Conservation (phyloP, 2,797 vertebrate species). For the Falco cherrug region DNA sequence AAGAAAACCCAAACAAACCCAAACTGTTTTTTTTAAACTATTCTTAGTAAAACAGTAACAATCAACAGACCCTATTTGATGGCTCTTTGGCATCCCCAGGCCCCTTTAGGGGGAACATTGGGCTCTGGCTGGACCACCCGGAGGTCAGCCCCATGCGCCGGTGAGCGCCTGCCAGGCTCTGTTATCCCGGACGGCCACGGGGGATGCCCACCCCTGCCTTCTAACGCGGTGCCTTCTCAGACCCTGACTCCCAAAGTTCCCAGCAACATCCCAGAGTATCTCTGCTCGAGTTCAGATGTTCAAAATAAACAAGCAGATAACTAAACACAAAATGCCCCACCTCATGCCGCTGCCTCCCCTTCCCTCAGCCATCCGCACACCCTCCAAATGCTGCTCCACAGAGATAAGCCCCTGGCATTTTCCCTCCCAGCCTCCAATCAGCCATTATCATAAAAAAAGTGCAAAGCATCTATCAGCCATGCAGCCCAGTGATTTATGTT, state of each 20-base stretch:
- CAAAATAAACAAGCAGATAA: background rate
- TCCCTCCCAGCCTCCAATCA: constrained; percentile 81
- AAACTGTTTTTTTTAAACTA: background rate
- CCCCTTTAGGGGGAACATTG: background rate
- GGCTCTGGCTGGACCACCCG: background rate
- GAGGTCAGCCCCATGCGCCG: background rate
- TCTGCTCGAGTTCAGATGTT: constrained; percentile 20
- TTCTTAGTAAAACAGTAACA: background rate
- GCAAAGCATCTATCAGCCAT: constrained; percentile 82
- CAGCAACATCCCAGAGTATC: background rate
- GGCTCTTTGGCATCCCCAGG: background rate
- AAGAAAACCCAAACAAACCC: background rate
- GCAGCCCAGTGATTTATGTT: constrained; percentile 89
- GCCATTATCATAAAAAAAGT: constrained; percentile 95
- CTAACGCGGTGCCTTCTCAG: accelerated
- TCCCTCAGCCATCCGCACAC: constrained; percentile 9
- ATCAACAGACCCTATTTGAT: background rate
- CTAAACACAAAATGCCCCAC: background rate
- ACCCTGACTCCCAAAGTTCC: background rate
- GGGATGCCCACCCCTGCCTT: accelerated
- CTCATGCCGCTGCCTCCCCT: background rate
- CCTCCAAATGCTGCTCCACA: constrained; percentile 81
- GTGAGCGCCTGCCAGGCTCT: accelerated
- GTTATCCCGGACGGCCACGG: accelerated
- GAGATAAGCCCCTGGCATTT: constrained; percentile 95